These are phyloP conservation scores for Pelobates fuscus DNA, from an alignment of 2,113 vertebrate species.

Conservation along the genomic window DNA sequence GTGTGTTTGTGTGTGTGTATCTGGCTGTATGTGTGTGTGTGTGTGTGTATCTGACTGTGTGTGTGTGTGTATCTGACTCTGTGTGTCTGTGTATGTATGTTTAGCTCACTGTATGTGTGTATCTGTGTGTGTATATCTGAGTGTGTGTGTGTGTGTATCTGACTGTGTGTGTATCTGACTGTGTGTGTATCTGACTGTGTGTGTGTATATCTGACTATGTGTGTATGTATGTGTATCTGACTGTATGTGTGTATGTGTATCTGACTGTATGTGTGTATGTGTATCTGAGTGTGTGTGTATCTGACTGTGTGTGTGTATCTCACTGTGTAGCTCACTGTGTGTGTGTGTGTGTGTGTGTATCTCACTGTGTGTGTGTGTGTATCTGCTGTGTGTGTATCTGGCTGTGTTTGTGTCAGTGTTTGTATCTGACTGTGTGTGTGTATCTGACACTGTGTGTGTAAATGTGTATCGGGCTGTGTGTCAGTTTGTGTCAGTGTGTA, in stretches of 20 bases:
- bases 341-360: background rate
- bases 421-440: background rate
- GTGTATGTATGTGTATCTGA: background rate
- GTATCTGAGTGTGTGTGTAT: background rate
- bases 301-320: background rate
- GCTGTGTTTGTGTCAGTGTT: background rate
- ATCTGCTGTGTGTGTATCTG: background rate
- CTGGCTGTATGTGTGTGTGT: too few relatives aligned
- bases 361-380: background rate
- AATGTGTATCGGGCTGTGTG: background rate
- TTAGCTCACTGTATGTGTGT: background rate
- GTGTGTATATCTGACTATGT: background rate
- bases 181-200: background rate
- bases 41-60: too few relatives aligned
- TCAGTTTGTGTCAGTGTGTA: background rate
- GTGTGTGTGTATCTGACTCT: background rate
- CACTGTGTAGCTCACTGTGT: background rate
- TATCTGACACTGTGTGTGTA: background rate
- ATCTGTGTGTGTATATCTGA: background rate
- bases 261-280: background rate
- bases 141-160: conserved; percentile 6
- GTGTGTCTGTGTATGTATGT: background rate
- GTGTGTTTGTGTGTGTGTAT: too few relatives aligned
- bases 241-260: background rate
- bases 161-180: background rate